Percentiles rank a stretch among this genome's conserved stretches.
Conservation (phyloP, 2,888 invertebrate genomes). For the Romanomermis culicivorax region DNA sequence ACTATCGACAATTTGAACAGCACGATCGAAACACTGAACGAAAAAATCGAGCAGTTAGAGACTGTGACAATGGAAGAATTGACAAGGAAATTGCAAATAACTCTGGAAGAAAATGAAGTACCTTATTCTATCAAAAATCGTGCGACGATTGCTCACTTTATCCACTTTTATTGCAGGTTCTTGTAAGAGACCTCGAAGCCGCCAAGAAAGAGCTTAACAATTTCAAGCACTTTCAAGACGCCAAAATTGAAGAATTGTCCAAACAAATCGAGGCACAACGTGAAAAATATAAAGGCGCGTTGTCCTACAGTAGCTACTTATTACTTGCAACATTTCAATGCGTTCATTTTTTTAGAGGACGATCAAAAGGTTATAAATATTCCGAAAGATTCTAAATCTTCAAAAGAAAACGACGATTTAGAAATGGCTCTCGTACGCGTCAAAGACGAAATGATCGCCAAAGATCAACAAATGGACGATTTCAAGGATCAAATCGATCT, state of each 20-base stretch:
- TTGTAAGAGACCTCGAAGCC: not conserved
- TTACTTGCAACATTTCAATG: too few relatives aligned
- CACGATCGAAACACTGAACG: slow-evolving; percentile 4
- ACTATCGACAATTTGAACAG: not conserved
- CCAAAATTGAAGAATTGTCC: not conserved
- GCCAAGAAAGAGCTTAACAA: slow-evolving; percentile 7
- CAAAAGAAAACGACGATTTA: too few relatives aligned
- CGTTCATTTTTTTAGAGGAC: too few relatives aligned
- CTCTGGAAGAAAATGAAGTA: slow-evolving; percentile 8
- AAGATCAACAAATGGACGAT: slow-evolving; percentile 11
- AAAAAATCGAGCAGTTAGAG: slow-evolving; percentile 4
- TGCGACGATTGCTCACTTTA: too few relatives aligned
- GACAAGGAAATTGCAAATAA: slow-evolving; percentile 9
- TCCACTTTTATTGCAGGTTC: too few relatives aligned
- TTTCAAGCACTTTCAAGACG: slow-evolving; percentile 4
- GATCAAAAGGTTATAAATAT: too few relatives aligned
- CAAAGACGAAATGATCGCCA: slow-evolving; percentile 11
- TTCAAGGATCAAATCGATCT: slow-evolving; percentile 9
- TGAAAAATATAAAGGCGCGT: not conserved
- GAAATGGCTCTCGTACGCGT: not conserved
- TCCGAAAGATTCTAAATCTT: too few relatives aligned
- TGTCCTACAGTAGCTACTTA: too few relatives aligned
- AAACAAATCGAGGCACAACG: not conserved
- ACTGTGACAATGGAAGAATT: slow-evolving; percentile 15
- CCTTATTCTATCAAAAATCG: too few relatives aligned